phyloP scores from a whole-genome alignment of 2,113 vertebrate genomes.

The Paracanthobrama guichenoti region DNA sequence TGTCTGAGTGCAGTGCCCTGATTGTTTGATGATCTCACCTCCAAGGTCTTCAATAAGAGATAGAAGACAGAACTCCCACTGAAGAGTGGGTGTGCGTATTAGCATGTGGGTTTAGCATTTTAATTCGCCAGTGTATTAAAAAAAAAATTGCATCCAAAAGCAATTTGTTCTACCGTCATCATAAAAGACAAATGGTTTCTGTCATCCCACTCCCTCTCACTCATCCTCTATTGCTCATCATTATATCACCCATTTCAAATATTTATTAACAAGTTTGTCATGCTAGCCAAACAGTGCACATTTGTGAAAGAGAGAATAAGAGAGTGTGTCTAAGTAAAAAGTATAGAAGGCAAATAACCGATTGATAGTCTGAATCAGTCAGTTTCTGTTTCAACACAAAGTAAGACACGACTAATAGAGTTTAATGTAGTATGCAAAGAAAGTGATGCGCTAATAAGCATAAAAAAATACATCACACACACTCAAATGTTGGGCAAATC shows the following conservation, averaged over 20 bases:
- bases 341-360: neutral
- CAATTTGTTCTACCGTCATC: neutral
- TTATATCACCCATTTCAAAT: constrained; percentile 5
- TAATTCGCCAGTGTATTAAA: neutral
- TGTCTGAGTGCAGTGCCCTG: constrained; percentile 1
- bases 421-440: neutral
- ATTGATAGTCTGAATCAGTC: neutral
- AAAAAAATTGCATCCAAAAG: constrained; percentile 18
- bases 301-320: neutral
- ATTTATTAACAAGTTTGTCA: constrained; percentile 21
- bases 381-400: neutral
- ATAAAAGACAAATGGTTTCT: neutral
- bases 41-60: constrained; percentile 3
- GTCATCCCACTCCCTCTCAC: neutral
- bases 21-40: constrained; percentile 26
- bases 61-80: neutral
- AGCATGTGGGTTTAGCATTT: neutral
- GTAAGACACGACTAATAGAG: neutral
- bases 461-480: neutral
- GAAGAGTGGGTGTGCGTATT: neutral
- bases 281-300: no score
- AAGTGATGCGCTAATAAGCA: neutral
- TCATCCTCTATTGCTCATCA: neutral
- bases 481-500: neutral
- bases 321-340: neutral